phyloP scores from a whole-genome alignment of 1,140 invertebrate genomes.

The Macrobrachium rosenbergii region DNA sequence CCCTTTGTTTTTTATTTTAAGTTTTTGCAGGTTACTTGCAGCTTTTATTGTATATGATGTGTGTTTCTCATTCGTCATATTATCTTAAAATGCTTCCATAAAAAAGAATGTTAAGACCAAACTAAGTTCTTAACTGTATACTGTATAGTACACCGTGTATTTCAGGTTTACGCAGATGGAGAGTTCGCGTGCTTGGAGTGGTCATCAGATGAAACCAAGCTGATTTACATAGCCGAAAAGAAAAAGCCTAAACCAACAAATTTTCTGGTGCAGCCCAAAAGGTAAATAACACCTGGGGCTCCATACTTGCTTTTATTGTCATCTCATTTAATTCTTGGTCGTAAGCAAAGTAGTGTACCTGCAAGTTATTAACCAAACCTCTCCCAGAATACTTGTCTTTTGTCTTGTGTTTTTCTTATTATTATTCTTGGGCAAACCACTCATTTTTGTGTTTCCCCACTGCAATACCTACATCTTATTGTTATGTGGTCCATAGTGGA shows the following conservation, averaged over 20 bases:
- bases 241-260: conserved; percentile 81
- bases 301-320: not conserved
- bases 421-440: no score
- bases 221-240: conserved; percentile 86
- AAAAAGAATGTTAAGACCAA: no score
- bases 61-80: not conserved
- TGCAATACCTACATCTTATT: no score
- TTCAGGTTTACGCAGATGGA: conserved; percentile 72
- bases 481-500: no score
- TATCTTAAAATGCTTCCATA: not conserved
- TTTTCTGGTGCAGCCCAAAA: conserved; percentile 70
- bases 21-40: no score
- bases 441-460: no score
- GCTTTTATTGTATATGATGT: no score
- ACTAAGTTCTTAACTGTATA: not conserved
- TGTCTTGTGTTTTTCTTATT: no score
- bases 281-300: not conserved
- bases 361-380: no score
- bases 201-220: conserved; percentile 78
- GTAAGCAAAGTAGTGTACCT: no score
- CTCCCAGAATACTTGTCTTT: no score
- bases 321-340: not conserved
- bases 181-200: conserved; percentile 83
- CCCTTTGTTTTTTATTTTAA: no score
- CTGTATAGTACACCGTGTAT: not conserved